A percentile compares a stretch with the other conserved stretches of the same genome.
Conservation (phyloP, 2,113 vertebrate genomes). For the Taurulus bubalis region DNA sequence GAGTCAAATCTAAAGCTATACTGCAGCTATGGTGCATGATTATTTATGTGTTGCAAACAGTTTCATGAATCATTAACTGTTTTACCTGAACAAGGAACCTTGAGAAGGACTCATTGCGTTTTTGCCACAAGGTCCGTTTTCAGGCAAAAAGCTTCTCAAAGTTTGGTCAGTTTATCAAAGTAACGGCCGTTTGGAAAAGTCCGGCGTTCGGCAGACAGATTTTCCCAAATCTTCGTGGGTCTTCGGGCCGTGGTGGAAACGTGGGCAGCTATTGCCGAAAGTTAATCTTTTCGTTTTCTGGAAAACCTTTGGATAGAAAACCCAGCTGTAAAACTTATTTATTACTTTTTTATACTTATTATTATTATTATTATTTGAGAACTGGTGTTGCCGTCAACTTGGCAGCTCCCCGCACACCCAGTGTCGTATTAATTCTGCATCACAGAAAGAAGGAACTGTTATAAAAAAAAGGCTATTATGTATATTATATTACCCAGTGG, state of each 20-base stretch:
- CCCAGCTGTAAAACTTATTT: no score
- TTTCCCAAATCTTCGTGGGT: not conserved
- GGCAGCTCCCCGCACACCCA: not conserved
- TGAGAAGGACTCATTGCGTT: not conserved
- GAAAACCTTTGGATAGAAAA: not conserved
- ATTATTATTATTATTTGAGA: not conserved
- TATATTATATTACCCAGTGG: not conserved
- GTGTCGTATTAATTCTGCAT: not conserved
- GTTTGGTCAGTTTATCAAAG: not conserved
- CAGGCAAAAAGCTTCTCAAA: not conserved
- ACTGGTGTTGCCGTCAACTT: not conserved
- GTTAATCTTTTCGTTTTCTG: not conserved
- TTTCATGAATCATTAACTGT: no score
- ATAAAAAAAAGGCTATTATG: not conserved
- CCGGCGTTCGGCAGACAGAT: not conserved
- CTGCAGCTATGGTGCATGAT: not conserved
- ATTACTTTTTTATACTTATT: no score
- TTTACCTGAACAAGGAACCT: not conserved
- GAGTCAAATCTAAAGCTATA: not conserved
- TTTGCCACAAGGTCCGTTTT: not conserved
- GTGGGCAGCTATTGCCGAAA: not conserved
- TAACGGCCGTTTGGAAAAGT: not conserved
- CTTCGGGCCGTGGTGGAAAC: not conserved
- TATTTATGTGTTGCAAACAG: not conserved
- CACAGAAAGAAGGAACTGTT: not conserved